These are phyloP conservation scores for Stenchaetothrips biformis DNA, from an alignment of 2,888 invertebrate genomes.

Conservation along the genomic window DNA sequence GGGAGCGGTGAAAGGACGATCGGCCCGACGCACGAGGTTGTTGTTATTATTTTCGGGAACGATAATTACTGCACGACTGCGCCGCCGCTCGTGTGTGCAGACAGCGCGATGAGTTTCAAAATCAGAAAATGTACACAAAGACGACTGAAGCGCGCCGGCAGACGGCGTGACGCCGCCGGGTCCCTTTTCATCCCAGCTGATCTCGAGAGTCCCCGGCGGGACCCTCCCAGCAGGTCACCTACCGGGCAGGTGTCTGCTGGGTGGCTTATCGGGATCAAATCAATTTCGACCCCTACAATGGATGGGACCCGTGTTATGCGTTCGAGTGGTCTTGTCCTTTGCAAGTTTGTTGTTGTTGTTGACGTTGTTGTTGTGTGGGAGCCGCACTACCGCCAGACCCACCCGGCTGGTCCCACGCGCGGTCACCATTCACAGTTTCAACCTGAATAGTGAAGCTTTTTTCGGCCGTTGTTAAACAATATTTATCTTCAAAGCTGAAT, in stretches of 20 bases:
- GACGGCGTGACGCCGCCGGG: not conserved
- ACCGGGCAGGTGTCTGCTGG: not conserved
- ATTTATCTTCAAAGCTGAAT: too few relatives aligned
- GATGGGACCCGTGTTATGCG: not conserved
- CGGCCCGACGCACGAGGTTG: too few relatives aligned
- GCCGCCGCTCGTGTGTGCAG: too few relatives aligned
- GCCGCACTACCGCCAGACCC: not conserved
- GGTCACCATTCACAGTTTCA: not conserved
- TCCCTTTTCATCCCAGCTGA: not conserved
- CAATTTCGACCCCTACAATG: not conserved
- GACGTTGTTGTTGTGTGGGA: not conserved
- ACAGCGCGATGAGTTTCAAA: too few relatives aligned
- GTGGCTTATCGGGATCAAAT: slow-evolving; percentile 22
- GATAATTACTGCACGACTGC: too few relatives aligned
- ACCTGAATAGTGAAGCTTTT: not conserved
- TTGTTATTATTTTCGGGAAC: too few relatives aligned
- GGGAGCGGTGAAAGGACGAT: too few relatives aligned
- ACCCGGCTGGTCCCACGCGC: not conserved
- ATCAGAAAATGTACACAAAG: too few relatives aligned
- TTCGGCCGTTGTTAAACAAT: not conserved
- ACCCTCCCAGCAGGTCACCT: not conserved
- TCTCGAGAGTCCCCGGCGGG: not conserved
- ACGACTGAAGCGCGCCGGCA: too few relatives aligned
- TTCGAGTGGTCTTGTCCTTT: not conserved
- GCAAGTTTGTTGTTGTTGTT: not conserved